Evolutionary conservation across 2,797 vertebrate genomes (phyloP), one percentile per base, ranked within the genome.

Genomic region (Xenops minutus): DNA sequence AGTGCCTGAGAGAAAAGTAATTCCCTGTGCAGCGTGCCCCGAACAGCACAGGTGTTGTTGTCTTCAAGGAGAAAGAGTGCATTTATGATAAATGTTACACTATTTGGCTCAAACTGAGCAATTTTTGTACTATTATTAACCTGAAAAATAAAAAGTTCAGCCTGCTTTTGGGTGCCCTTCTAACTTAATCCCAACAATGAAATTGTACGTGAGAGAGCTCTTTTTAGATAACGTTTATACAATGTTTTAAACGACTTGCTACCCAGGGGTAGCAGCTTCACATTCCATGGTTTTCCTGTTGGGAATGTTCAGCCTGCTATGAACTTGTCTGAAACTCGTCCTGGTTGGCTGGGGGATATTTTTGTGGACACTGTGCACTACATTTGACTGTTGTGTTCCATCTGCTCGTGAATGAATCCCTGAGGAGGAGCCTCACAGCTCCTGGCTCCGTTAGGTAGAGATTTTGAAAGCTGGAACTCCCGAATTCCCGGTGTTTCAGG

Each of bases 51-150:
- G 88, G 88, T 94, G 59, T 59, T 94, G 94, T 97, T 94, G 94
- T 97, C 96, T 97, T 97, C 92, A 91, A 96, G 95, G 97, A 97
- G 95, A 97, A 96, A 97, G 97, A 98, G 98, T 98, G 98, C 98
- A 98, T 98, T 98, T 98, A 98, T 98, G 98, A 98, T 98, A 98
- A 98, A 98, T 98, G 98, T 98, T 97, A 97, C 97, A 96, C 97
- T 98, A 98, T 98, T 98, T 98, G 98, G 98, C 98, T 98, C 98
- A 98, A 98, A 98, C 96, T 98, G 98, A 98, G 98, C 98, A 98
- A 97, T 97, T 98, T 98, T 98, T 98, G 96, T 98, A 97, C 90
- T 96, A 84, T 97, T 97, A 79, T 96, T 97, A 97, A 95, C 94
- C 94, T 96, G 56, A 83, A 91, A 93, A 95, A 76, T 88, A 81